These are phyloP conservation scores for Cyphomyrus discorhynchus DNA, from an alignment of 2,113 vertebrate species.

Conservation along the genomic window DNA sequence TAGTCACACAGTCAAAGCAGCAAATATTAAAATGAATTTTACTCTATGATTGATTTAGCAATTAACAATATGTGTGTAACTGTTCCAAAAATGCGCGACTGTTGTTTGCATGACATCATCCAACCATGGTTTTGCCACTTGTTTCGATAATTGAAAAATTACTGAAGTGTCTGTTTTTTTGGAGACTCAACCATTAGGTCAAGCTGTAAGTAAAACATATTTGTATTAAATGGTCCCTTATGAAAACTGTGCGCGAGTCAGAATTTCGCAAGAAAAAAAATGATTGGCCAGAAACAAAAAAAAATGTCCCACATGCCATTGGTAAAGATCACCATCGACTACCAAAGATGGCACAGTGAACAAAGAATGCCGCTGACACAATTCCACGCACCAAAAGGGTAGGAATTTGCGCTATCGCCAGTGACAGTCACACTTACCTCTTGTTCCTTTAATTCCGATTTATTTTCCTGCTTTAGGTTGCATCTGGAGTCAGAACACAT, in stretches of 20 bases:
- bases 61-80: neutral
- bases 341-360: neutral
- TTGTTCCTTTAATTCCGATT: neutral
- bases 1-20: constrained; percentile 1
- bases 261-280: neutral
- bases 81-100: neutral
- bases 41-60: neutral
- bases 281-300: neutral
- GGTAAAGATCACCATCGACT: neutral
- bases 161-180: neutral
- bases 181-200: neutral
- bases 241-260: neutral
- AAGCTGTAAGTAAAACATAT: neutral
- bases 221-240: neutral
- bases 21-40: constrained; percentile 1
- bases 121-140: neutral
- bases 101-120: neutral
- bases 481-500: neutral
- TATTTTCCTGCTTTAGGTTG: neutral
- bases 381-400: neutral
- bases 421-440: neutral
- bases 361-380: neutral
- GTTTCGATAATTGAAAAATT: neutral
- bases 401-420: neutral
- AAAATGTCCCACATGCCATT: neutral